A percentile compares a stretch with the other conserved stretches of the same genome.
These are phyloP conservation scores for Poicephalus meyeri DNA, from an alignment of 2,113 vertebrate species.

Conservation along the genomic window DNA sequence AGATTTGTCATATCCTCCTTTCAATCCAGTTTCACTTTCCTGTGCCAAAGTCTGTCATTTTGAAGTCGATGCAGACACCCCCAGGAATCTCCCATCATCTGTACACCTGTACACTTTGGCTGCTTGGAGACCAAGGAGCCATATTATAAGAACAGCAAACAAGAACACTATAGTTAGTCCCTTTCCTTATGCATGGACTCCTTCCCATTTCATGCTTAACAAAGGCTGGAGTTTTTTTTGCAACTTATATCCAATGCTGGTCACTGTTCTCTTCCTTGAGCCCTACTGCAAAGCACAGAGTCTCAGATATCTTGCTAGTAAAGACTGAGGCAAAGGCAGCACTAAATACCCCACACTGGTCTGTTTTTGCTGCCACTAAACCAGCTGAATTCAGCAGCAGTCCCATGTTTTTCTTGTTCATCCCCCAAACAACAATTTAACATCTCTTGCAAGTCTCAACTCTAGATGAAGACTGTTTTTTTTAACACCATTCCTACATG, in stretches of 20 bases:
- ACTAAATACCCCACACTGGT: background rate
- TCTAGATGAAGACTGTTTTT: background rate
- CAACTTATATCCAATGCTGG: rapidly evolving
- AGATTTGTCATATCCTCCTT: background rate
- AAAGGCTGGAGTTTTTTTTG: background rate
- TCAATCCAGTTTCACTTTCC: background rate
- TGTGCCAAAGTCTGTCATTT: background rate
- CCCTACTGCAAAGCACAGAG: background rate
- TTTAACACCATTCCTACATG: background rate
- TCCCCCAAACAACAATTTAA: background rate
- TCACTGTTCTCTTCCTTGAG: background rate
- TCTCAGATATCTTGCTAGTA: background rate
- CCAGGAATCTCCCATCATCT: background rate
- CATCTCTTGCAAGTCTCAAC: background rate
- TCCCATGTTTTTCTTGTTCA: background rate
- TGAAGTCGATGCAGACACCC: background rate
- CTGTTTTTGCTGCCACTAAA: background rate
- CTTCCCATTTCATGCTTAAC: background rate
- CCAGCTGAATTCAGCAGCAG: background rate
- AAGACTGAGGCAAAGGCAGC: background rate
- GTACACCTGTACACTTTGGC: background rate
- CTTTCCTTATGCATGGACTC: background rate
- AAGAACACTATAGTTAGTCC: background rate
- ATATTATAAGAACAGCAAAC: background rate
- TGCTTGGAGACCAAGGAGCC: background rate